Evolutionary conservation across 2,113 vertebrate species (phyloP).

Genomic region (Serinus canaria): DNA sequence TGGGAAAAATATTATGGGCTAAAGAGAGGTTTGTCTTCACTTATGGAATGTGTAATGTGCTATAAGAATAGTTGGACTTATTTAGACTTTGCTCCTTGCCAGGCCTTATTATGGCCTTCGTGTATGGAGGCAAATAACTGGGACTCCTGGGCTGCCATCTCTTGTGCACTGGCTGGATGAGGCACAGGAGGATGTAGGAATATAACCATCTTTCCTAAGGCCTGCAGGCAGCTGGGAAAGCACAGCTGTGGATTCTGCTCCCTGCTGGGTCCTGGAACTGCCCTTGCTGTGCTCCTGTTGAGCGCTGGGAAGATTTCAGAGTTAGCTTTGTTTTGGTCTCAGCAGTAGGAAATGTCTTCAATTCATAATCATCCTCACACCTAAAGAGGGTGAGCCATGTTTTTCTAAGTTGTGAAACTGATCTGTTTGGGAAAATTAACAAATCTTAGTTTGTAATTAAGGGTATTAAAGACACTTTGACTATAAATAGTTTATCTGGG

Average conservation of each 20-base stretch:
- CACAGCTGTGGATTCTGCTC: background rate
- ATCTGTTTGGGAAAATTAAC: background rate
- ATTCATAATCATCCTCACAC: background rate
- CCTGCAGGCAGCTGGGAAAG: background rate
- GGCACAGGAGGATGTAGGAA: background rate
- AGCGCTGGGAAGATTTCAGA: background rate
- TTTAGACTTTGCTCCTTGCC: background rate
- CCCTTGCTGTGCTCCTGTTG: background rate
- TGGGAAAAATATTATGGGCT: background rate
- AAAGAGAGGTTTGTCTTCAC: background rate
- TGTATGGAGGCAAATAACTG: background rate
- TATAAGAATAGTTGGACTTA: background rate
- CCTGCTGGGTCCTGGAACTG: background rate
- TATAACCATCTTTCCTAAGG: background rate
- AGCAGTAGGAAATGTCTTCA: background rate
- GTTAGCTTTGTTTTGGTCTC: background rate
- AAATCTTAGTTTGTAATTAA: background rate
- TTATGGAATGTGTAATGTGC: background rate
- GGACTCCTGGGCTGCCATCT: background rate
- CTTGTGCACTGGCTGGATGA: background rate
- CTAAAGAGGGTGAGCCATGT: background rate
- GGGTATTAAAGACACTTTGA: background rate
- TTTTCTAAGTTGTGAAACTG: background rate
- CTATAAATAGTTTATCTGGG: slow-evolving; percentile 4
- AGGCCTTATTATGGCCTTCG: background rate